Conservation (phyloP, 2,113 vertebrate genomes). For the Phrynosoma platyrhinos region DNA sequence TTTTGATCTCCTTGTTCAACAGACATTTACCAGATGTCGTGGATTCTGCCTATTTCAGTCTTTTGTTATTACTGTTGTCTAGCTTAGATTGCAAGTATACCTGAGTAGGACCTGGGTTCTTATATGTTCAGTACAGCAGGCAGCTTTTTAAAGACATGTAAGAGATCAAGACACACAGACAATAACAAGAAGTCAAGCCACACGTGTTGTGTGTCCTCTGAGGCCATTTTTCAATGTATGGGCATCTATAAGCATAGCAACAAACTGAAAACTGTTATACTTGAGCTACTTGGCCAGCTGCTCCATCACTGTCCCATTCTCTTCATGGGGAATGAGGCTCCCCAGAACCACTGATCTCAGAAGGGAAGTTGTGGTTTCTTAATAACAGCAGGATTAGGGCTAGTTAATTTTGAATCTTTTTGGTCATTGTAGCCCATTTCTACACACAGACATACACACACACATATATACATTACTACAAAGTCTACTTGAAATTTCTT, state of each 20-base stretch:
- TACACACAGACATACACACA: too few species aligned
- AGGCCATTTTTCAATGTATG: background rate
- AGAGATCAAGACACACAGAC: background rate
- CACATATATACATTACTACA: too few species aligned
- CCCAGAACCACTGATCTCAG: background rate
- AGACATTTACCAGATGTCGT: background rate
- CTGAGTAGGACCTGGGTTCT: background rate
- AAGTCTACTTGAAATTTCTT: background rate
- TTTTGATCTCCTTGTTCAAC: background rate
- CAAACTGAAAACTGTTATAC: background rate
- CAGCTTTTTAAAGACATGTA: background rate
- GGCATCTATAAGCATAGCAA: background rate
- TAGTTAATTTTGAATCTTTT: background rate
- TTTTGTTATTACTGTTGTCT: background rate
- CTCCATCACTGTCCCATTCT: background rate
- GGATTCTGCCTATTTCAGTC: background rate
- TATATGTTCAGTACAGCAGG: background rate
- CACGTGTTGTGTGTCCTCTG: background rate
- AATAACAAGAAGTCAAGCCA: background rate
- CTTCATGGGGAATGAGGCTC: background rate
- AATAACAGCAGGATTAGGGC: background rate
- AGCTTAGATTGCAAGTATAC: background rate
- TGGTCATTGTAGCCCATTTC: too few species aligned
- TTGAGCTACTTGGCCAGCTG: background rate
- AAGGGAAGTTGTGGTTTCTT: background rate